Conservation (phyloP, 2,797 vertebrate species). For the Gallirallus australis region DNA sequence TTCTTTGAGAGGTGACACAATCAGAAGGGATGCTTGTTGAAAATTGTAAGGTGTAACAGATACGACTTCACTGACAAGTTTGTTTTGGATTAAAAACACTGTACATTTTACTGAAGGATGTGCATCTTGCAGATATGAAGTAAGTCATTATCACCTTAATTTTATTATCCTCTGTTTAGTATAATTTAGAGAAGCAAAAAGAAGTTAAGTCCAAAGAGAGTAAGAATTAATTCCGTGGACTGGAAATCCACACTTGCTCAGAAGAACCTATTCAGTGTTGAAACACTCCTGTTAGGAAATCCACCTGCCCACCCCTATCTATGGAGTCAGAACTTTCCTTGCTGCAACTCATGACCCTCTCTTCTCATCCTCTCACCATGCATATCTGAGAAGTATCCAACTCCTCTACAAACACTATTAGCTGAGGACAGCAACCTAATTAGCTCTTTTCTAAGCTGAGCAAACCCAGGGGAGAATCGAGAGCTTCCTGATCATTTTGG, state of each 20-base stretch:
- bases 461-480: background rate
- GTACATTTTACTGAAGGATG: background rate
- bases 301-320: background rate
- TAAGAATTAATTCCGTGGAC: background rate
- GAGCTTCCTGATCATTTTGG: background rate
- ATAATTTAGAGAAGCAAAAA: background rate
- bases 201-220: background rate
- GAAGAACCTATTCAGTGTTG: background rate
- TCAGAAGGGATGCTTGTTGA: background rate
- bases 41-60: background rate
- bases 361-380: background rate
- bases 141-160: background rate
- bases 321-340: background rate
- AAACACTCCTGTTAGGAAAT: background rate
- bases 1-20: background rate
- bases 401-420: background rate
- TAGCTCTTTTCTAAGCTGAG: background rate
- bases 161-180: background rate
- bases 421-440: background rate
- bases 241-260: background rate
- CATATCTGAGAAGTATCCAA: background rate
- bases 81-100: background rate
- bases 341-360: background rate
- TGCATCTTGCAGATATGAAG: background rate
- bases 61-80: background rate